These are phyloP conservation scores for Sarcophaga rosellei DNA, from an alignment of 2,888 invertebrate species.

Conservation along the genomic window DNA sequence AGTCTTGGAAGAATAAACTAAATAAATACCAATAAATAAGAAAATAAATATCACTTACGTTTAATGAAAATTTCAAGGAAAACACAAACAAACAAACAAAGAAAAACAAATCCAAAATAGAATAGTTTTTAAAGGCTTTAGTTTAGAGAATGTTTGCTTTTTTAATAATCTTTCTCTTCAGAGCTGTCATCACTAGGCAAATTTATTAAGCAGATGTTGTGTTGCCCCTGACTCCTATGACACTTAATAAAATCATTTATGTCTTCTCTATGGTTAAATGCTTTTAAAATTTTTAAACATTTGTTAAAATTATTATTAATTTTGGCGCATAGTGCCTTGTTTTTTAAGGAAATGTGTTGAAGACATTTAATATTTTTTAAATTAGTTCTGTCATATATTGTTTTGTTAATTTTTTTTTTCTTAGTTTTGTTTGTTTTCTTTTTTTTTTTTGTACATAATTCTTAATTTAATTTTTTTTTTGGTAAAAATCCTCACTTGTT, in stretches of 20 bases:
- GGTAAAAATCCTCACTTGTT: conserved; percentile 2
- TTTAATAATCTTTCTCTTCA: no score
- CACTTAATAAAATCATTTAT: conserved; percentile 20
- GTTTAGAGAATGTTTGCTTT: neutral
- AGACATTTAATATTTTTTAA: conserved; percentile 27
- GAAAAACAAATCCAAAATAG: neutral
- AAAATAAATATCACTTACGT: neutral
- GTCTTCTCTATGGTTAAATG: neutral
- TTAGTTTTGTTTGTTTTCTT: neutral
- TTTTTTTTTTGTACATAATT: neutral
- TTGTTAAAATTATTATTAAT: conserved; percentile 8
- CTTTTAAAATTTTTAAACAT: conserved; percentile 17
- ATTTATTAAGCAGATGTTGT: neutral
- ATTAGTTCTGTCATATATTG: conserved; percentile 20
- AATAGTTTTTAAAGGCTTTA: neutral
- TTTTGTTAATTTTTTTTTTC: conserved; percentile 33
- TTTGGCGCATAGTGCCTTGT: neutral
- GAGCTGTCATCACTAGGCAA: conserved; percentile 18
- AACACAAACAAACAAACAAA: conserved; percentile 7
- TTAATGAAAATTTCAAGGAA: neutral
- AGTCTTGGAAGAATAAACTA: neutral
- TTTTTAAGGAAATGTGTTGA: conserved; percentile 9
- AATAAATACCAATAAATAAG: conserved; percentile 27
- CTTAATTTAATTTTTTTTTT: neutral
- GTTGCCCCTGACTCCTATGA: conserved; percentile 23